Percentiles rank a stretch among this genome's conserved stretches.
phyloP scores from a whole-genome alignment of 2,888 invertebrate species.

The Polymixis lichenea region DNA sequence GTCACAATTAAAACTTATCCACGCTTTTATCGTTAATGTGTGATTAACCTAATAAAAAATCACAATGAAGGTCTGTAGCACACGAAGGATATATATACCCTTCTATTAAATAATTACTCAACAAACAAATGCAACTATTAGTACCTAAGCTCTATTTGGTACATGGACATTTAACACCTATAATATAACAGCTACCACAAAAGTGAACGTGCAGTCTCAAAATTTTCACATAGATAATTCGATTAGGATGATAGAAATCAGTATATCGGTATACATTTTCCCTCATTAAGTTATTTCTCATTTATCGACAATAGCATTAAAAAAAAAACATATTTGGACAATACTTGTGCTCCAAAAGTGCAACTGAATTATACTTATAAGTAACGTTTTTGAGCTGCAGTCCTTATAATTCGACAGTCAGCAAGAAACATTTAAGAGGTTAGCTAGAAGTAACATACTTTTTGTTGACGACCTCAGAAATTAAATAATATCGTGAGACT shows the following conservation, averaged over 20 bases:
- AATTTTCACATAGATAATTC: slow-evolving; percentile 22
- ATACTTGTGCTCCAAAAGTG: slow-evolving; percentile 6
- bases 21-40: slow-evolving; percentile 8
- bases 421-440: not conserved
- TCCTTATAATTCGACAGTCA: not conserved
- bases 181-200: slow-evolving; percentile 13
- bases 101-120: slow-evolving; percentile 8
- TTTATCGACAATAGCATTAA: not conserved
- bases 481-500: not conserved
- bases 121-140: slow-evolving; percentile 28
- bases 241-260: not conserved
- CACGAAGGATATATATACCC: not conserved
- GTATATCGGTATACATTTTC: not conserved
- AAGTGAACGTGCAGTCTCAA: slow-evolving; percentile 43
- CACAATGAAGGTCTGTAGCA: slow-evolving; percentile 3
- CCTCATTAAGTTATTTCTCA: not conserved
- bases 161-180: slow-evolving; percentile 33
- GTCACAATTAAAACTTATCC: slow-evolving; percentile 31
- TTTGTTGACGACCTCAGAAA: not conserved
- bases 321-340: not conserved
- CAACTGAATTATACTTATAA: not conserved
- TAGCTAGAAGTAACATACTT: not conserved
- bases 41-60: slow-evolving; percentile 13
- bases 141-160: slow-evolving; percentile 22
- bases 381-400: not conserved